phyloP scores from a whole-genome alignment of 2,888 invertebrate species.

The Sarcophaga caerulescens region DNA sequence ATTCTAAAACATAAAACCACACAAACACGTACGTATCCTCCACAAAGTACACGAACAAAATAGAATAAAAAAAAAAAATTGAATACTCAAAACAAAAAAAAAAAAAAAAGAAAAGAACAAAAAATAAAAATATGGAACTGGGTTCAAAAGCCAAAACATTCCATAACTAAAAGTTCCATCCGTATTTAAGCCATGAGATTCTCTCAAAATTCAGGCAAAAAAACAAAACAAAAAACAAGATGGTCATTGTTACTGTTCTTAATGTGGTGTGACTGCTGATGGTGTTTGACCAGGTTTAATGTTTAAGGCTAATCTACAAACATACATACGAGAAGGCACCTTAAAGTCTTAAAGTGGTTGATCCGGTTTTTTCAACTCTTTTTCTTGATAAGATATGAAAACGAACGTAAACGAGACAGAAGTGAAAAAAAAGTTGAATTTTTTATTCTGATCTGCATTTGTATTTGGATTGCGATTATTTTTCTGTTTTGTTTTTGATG shows the following conservation, averaged over 20 bases:
- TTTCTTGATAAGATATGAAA: slow-evolving; percentile 7
- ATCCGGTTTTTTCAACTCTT: slow-evolving; percentile 59
- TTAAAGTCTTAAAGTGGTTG: slow-evolving; percentile 54
- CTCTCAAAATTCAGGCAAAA: slow-evolving; percentile 13
- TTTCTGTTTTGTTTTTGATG: not conserved
- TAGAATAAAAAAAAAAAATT: not conserved
- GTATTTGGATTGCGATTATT: not conserved
- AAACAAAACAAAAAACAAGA: slow-evolving; percentile 21
- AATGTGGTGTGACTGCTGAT: not conserved
- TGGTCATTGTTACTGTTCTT: slow-evolving; percentile 28
- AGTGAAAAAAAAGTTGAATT: not conserved
- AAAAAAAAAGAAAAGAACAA: not conserved
- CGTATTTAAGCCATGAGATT: slow-evolving; percentile 41
- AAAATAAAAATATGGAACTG: slow-evolving; percentile 10
- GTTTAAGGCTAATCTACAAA: slow-evolving; percentile 16
- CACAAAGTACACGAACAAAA: slow-evolving; percentile 20
- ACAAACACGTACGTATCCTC: not conserved
- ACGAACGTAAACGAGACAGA: not conserved
- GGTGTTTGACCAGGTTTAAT: slow-evolving; percentile 53
- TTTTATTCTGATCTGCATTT: not conserved
- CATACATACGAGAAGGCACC: slow-evolving; percentile 2
- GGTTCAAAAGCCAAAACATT: slow-evolving; percentile 59
- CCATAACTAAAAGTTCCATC: slow-evolving; percentile 13
- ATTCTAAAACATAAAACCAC: slow-evolving; percentile 18
- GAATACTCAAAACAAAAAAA: not conserved